Percentiles rank a stretch among this genome's conserved stretches.
Conservation (phyloP, 2,113 vertebrate genomes). For the Lepisosteus osseus region DNA sequence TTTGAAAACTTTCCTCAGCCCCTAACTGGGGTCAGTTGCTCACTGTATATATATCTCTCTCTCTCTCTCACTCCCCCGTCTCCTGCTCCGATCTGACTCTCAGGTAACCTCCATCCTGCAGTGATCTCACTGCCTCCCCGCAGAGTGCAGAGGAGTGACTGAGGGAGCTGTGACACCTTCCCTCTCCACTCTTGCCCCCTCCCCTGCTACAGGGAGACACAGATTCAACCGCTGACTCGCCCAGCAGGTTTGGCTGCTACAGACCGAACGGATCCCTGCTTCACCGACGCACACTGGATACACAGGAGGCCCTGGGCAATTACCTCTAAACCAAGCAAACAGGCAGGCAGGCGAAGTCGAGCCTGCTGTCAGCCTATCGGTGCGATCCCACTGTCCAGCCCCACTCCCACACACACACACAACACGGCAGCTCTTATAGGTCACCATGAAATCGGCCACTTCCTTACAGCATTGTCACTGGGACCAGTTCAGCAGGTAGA, state of each 20-base stretch:
- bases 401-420: no score
- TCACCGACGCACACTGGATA: conserved; percentile 14
- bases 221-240: conserved; percentile 23
- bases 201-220: background rate
- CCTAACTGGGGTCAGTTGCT: background rate
- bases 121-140: background rate
- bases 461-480: no score
- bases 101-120: background rate
- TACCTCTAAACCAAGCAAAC: no score
- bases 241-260: conserved; percentile 43
- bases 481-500: no score
- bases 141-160: background rate
- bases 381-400: no score
- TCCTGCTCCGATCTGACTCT: background rate
- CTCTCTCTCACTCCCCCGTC: background rate
- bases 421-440: no score
- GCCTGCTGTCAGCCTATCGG: no score
- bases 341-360: no score
- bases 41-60: background rate
- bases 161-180: conserved; percentile 7
- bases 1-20: conserved; percentile 1
- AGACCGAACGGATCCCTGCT: conserved; percentile 31
- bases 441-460: no score
- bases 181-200: background rate
- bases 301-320: background rate